Percentiles rank a stretch among this genome's conserved stretches.
Evolutionary conservation across 2,113 vertebrate genomes (phyloP).

Genomic region (Urocitellus parryii): DNA sequence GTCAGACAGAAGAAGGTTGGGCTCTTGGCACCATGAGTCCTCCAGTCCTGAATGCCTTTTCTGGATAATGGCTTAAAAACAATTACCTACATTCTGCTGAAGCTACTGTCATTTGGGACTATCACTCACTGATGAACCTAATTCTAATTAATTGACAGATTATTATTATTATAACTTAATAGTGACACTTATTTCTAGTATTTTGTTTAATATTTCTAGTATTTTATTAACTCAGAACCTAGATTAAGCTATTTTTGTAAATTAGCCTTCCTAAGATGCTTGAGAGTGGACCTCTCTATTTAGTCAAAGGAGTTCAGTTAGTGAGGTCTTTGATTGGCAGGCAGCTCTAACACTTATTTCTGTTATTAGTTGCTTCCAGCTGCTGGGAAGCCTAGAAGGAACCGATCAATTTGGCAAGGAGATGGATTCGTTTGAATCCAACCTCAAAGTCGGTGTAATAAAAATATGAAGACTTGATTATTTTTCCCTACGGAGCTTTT

Average conservation of each 20-base stretch:
- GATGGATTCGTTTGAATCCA: not conserved
- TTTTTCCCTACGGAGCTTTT: not conserved
- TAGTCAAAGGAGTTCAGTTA: not conserved
- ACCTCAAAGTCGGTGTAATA: not conserved
- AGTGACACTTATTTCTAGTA: not conserved
- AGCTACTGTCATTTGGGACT: not conserved
- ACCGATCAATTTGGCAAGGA: not conserved
- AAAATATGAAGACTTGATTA: conserved; percentile 21
- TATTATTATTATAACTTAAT: not conserved
- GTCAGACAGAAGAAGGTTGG: not conserved
- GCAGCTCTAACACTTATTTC: not conserved
- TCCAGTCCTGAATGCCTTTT: not conserved
- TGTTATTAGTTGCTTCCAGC: not conserved
- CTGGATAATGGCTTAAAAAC: not conserved
- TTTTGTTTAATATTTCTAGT: not conserved
- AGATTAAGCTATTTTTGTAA: conserved; percentile 42
- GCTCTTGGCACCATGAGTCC: not conserved
- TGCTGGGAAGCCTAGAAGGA: conserved; percentile 31
- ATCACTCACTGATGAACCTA: not conserved
- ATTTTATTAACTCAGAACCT: not conserved
- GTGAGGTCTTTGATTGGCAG: not conserved
- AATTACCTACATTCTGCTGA: not conserved
- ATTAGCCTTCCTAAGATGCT: not conserved
- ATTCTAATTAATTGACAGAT: conserved; percentile 44
- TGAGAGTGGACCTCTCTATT: not conserved